Evolutionary conservation across 2,888 invertebrate genomes (phyloP).

Genomic region (Harpalus rubripes): DNA sequence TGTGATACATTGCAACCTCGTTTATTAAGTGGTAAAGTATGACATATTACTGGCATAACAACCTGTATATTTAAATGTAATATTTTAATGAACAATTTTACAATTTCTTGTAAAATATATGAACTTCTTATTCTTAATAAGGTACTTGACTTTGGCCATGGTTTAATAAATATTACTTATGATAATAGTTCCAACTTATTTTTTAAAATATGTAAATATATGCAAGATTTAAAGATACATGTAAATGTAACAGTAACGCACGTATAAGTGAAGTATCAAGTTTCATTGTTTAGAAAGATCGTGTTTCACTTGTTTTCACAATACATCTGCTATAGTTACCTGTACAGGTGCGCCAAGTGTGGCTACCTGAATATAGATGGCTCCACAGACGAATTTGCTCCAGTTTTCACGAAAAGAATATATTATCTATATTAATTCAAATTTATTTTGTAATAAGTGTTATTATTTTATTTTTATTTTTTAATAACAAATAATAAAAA

Average conservation of each 20-base stretch:
- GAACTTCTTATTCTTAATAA: background rate
- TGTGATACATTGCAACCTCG: too few relatives aligned
- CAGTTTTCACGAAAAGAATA: conserved; percentile 13
- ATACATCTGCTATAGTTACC: conserved; percentile 47
- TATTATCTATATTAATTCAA: too few relatives aligned
- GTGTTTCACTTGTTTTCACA: background rate
- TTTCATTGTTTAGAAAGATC: conserved; percentile 24
- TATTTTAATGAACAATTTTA: too few relatives aligned
- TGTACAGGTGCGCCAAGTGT: conserved; percentile 54
- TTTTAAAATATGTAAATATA: background rate
- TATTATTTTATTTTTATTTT: too few relatives aligned
- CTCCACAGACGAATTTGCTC: conserved; percentile 48
- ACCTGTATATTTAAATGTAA: too few relatives aligned
- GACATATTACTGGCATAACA: too few relatives aligned
- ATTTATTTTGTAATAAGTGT: too few relatives aligned
- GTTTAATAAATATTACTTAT: conserved; percentile 1
- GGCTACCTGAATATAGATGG: conserved; percentile 54
- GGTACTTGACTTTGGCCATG: background rate
- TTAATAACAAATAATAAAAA: too few relatives aligned
- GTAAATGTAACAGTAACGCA: background rate
- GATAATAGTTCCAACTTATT: background rate
- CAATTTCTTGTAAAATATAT: too few relatives aligned
- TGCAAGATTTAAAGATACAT: conserved; percentile 3
- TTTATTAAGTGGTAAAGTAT: too few relatives aligned
- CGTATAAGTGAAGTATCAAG: background rate